Evolutionary conservation across 2,888 invertebrate species (phyloP).

Genomic region (Gymnocheta viridis): DNA sequence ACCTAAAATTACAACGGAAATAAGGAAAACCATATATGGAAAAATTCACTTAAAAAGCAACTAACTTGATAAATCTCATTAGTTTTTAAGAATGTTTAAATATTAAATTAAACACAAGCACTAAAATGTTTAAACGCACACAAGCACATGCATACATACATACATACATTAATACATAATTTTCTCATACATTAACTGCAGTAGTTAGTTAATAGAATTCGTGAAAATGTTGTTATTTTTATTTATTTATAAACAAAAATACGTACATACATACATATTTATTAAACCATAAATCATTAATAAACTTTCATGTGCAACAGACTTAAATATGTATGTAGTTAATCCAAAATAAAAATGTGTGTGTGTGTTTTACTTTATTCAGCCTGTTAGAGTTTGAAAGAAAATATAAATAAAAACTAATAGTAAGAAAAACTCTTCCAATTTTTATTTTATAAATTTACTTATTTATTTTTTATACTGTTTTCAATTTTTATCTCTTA

Average conservation of each 20-base stretch:
- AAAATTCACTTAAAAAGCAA: background rate
- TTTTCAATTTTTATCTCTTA: background rate
- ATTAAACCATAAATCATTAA: background rate
- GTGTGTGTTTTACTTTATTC: background rate
- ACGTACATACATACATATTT: too few relatives aligned
- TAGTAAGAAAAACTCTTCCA: background rate
- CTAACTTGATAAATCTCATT: constrained; percentile 43
- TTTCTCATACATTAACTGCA: background rate
- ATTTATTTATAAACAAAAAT: constrained; percentile 4
- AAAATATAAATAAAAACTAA: background rate
- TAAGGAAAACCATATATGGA: background rate
- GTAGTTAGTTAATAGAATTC: background rate
- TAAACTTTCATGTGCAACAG: background rate
- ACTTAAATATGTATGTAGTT: constrained; percentile 4
- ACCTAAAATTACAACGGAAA: background rate
- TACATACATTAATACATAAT: constrained; percentile 9
- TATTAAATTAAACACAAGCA: constrained; percentile 33
- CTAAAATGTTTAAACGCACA: constrained; percentile 17
- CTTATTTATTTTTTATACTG: background rate
- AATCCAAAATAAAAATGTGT: background rate
- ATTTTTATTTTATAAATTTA: background rate
- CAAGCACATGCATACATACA: background rate
- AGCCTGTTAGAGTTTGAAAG: background rate
- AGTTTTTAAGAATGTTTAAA: constrained; percentile 51
- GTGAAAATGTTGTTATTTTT: background rate